Base-by-base conservation (phyloP, 2,113 vertebrate genomes). In the Centropus unirufus region DNA sequence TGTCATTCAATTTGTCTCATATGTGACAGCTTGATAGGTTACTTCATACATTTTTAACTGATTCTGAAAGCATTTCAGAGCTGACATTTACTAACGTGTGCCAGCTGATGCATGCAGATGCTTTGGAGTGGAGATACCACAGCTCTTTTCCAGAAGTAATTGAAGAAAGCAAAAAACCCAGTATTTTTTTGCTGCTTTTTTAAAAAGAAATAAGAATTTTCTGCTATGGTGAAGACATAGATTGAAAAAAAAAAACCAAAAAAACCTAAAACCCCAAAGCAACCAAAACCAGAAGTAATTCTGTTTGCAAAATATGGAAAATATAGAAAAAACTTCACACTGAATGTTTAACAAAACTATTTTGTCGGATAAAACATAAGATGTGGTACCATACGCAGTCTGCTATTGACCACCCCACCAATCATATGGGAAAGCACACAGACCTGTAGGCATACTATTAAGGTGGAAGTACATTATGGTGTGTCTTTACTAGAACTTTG, bases 31-130 rank as follows among this genome's bases (percentile, higher is more conserved):
- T 67, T 91, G 46, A 69, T 17, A 61, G 20, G 5, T 59, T 68
- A 16, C n/a, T 76, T 91, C 40, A 58, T 46, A 47, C 2, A 2
- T 51, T 92, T 95, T 92, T 63, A 67, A 63, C 67, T 8, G 9
- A 77, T 68, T 89, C 49, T 85, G 88, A 79, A 80, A 74, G 15
- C 57, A 87, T 91, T 90, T 75, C 81, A 95, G 67, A 95, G 21
- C 8, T 74, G 75, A 87, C 19, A 52, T 80, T 87, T 63, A 68
- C 21, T 79, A 58, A 73, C 20, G 4, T 69, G 42, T 84, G 42
- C 64, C 88, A 89, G 55, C 5, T 77, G 69, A 87, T 40, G 39
- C 17, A 62, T 0, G 1, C 6, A 59, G 58, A 44, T 77, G 30
- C 61, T 94, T 69, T 81, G 67, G 67, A 92, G 23, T 51, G 66